Conservation (phyloP, 1,140 invertebrate genomes). For the Scaptomyza montana region DNA sequence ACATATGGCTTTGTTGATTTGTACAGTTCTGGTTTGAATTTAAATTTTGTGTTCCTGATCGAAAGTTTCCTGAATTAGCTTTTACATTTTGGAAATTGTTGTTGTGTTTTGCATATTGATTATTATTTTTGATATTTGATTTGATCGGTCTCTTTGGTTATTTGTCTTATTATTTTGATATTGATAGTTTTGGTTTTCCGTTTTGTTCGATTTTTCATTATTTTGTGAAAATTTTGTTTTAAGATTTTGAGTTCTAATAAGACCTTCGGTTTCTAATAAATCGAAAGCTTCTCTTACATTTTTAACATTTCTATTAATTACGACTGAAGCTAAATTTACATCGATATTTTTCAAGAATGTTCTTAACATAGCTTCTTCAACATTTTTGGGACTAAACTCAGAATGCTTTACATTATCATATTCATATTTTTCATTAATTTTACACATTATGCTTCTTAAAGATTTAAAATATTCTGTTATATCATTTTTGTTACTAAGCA, state of each 20-base stretch:
- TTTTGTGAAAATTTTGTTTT: conserved; percentile 28
- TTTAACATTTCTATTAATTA: conserved; percentile 31
- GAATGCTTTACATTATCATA: conserved; percentile 12
- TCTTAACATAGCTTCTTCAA: conserved; percentile 33
- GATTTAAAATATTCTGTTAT: too few species aligned
- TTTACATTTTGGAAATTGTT: conserved; percentile 33
- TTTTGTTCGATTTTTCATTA: conserved; percentile 26
- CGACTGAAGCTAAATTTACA: conserved; percentile 31
- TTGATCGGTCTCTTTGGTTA: conserved; percentile 4
- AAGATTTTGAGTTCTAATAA: conserved; percentile 12
- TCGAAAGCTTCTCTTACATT: conserved; percentile 33
- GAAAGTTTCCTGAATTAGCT: conserved; percentile 17
- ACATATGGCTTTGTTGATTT: conserved; percentile 27
- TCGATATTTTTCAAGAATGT: conserved; percentile 40
- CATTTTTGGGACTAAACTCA: conserved; percentile 32
- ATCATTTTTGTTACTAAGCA: too few species aligned
- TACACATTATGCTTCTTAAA: too few species aligned
- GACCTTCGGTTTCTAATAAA: conserved; percentile 9
- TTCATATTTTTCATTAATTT: too few species aligned
- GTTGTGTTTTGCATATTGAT: conserved; percentile 33
- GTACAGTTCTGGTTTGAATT: conserved; percentile 24
- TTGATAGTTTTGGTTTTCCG: conserved; percentile 8
- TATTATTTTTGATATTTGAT: conserved; percentile 14
- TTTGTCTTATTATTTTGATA: conserved; percentile 8
- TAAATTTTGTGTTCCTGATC: conserved; percentile 36